These are phyloP conservation scores for Augochlorella aurata DNA, from an alignment of 2,888 invertebrate species.

Conservation along the genomic window DNA sequence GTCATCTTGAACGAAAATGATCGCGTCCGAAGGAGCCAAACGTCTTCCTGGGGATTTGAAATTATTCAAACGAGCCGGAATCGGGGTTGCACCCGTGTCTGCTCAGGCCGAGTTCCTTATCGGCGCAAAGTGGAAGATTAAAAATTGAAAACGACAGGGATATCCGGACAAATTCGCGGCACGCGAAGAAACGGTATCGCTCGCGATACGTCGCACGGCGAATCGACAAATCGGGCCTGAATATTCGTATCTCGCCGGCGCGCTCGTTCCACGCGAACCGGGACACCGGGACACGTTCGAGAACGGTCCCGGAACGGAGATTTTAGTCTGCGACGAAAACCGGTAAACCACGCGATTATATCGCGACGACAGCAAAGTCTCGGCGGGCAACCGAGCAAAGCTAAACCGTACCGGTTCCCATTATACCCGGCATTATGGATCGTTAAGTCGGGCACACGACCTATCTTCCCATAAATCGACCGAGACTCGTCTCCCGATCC, in stretches of 20 bases:
- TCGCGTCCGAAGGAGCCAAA: neutral
- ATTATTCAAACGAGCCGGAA: neutral
- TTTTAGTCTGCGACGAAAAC: constrained; percentile 21
- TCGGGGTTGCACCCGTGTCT: neutral
- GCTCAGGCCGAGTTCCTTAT: neutral
- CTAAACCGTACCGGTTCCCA: constrained; percentile 19
- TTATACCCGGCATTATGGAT: constrained; percentile 47
- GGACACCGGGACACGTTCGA: constrained; percentile 8
- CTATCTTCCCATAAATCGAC: constrained; percentile 29
- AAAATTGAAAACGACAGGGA: constrained; percentile 11
- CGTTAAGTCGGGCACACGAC: constrained; percentile 48
- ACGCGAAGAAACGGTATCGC: constrained; percentile 5
- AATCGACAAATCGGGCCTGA: constrained; percentile 17
- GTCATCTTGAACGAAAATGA: neutral
- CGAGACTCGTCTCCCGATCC: constrained; percentile 21
- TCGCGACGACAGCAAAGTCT: constrained; percentile 28
- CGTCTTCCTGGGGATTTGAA: neutral
- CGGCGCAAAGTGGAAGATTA: neutral
- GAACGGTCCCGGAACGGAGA: constrained; percentile 3
- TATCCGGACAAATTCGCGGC: constrained; percentile 9
- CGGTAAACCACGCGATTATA: constrained; percentile 33
- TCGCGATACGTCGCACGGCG: constrained; percentile 11
- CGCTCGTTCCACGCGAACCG: neutral
- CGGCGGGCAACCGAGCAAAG: constrained; percentile 36
- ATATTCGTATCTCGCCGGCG: constrained; percentile 10